Evolutionary conservation across 2,113 vertebrate species (phyloP), one percentile per base, ranked within the genome.

Genomic region (Elanus axillaris): DNA sequence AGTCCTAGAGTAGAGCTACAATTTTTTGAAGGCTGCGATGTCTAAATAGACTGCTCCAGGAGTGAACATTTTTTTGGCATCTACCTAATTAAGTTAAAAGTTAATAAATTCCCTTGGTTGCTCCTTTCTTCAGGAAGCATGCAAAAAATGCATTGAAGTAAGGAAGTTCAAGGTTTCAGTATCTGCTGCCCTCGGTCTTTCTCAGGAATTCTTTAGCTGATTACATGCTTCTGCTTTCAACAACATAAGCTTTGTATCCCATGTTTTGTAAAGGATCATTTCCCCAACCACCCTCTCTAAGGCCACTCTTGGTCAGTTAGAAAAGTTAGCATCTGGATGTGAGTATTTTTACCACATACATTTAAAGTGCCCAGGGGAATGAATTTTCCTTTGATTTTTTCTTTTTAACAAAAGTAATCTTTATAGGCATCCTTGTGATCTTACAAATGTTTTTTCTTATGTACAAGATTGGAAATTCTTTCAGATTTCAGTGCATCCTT

Each of bases 181-280:
- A 97, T 98, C 97, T 96, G 96, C 96, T 98, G 97, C 98, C 96
- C 96, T 98, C 97, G 96, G 97, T 97, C 98, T 98, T 98, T 98
- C 97, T 97, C 95, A 98, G 97, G 97, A 98, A 98, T 98, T 98
- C 98, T 98, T 98, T 97, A 98, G 97, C 97, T 98, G 98, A 98
- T 98, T 98, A 98, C 96, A 98, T 96, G 97, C 97, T 97, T 98
- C 98, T 97, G 94, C 91, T 98, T 98, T 98, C 98, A 98, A 98
- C 98, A 98, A 97, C 97, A 94, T 97, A 71, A 96, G 97, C 98
- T 98, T 98, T 98, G 98, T 98, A 96, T 96, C 88, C 90, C 20
- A 36, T 94, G 92, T 96, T 96, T 96, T 98, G 95, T 95, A 96
- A 98, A 96, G 97, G 95, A 97, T 98, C 96, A 93, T 96, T 89